Base-by-base conservation (phyloP, 2,888 invertebrate species). In the Thalpophila matura region DNA sequence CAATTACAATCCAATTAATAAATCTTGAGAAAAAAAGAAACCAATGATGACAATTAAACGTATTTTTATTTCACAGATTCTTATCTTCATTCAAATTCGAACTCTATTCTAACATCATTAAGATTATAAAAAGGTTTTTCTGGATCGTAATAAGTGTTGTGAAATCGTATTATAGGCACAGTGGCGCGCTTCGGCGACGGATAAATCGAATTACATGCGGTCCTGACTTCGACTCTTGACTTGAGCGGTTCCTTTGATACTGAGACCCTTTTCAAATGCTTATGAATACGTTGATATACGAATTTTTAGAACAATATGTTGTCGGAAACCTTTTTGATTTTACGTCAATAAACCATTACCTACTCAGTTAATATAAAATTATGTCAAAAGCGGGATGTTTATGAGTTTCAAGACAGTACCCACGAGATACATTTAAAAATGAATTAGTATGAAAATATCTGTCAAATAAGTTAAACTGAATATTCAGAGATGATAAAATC, bases 131-230 rank as follows among this genome's bases (percentile, higher is more conserved):
- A 68, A 58, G 29, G 35, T 62, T 62, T n/a, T 64, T 58, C 47
- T 37, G 12, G 35, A 2, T 40, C 31, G 58, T 68, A 69, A 74
- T 74, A 79, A 71, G 69, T 61, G 59, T 69, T 61, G 61, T 71
- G 69, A 74, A 86, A 86, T 86, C 76, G 70, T 76, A 85, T 90
- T 89, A 88, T 75, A 61, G 79, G 82, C 63, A 83, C 83, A 85
- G 83, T 81, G 68, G 81, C 77, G 74, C 77, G 83, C 80, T 79
- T 80, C 77, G 80, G 78, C 43, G 58, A 56, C 56, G 54, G 56
- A 80, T 72, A 88, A 91, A 91, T 90, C 79, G 82, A 88, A 89
- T 91, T 91, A 88, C 77, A 82, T 83, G 82, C 84, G 81, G 82
- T 83, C 81, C 82, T 80, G 85, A 75, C 83, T 86, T 84, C 71